A percentile compares a stretch with the other conserved stretches of the same genome.
These are phyloP conservation scores for Drosophila bipectinata DNA, from an alignment of 1,140 invertebrate species.

Conservation along the genomic window DNA sequence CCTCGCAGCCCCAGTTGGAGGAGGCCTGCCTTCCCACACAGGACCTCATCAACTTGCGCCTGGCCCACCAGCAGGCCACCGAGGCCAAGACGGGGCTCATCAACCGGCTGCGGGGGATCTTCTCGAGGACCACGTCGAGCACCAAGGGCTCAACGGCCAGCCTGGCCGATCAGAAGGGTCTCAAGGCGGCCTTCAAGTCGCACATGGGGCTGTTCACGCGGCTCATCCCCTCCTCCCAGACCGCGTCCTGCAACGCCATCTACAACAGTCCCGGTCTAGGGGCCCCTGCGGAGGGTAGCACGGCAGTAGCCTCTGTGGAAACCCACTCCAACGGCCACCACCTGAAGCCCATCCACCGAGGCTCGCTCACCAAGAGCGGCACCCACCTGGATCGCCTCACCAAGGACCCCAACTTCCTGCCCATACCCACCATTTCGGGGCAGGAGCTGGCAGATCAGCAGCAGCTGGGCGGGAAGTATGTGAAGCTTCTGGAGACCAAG, in stretches of 20 bases:
- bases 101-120: constrained; percentile 83
- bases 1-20: constrained; percentile 89
- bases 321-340: constrained; percentile 57
- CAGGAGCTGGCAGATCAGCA: constrained; percentile 6
- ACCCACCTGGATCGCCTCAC: constrained; percentile 73
- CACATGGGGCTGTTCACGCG: constrained; percentile 90
- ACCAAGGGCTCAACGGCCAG: constrained; percentile 85
- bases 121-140: constrained; percentile 74
- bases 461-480: constrained; percentile 53
- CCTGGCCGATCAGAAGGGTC: constrained; percentile 86
- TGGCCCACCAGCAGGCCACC: constrained; percentile 85
- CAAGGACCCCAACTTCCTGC: constrained; percentile 77
- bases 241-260: constrained; percentile 86
- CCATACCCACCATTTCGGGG: constrained; percentile 74
- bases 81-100: constrained; percentile 86
- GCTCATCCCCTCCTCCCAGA: constrained; percentile 87
- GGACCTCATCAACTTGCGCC: constrained; percentile 86
- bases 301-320: constrained; percentile 15
- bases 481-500: constrained; percentile 85
- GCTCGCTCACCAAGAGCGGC: constrained; percentile 86
- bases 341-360: constrained; percentile 84
- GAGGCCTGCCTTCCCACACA: constrained; percentile 84
- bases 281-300: constrained; percentile 1
- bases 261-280: constrained; percentile 78
- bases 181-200: constrained; percentile 88